Evolutionary conservation across 2,888 invertebrate genomes (phyloP).

Genomic region (Amiota communis): DNA sequence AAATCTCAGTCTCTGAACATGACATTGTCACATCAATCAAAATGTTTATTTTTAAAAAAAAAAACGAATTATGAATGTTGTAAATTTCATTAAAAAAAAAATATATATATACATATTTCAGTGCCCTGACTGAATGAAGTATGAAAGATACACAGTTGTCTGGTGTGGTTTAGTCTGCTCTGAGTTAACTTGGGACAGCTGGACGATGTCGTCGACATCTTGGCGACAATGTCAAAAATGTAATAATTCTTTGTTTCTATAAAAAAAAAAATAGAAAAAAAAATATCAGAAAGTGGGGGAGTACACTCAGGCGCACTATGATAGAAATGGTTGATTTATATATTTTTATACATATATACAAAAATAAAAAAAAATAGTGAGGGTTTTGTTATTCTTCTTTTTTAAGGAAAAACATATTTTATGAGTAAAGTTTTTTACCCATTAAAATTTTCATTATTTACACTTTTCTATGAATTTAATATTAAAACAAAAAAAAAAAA

Average conservation of each 20-base stretch:
- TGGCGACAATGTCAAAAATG: conserved; percentile 29
- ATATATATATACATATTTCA: conserved; percentile 20
- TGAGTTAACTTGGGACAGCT: conserved; percentile 27
- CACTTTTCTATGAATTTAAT: too few species aligned
- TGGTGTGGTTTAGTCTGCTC: conserved; percentile 10
- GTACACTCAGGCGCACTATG: neutral
- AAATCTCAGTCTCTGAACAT: conserved; percentile 14
- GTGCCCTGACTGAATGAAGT: conserved; percentile 24
- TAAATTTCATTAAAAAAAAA: conserved; percentile 38
- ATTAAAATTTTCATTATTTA: too few species aligned
- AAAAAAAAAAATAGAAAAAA: conserved; percentile 10
- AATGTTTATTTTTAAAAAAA: conserved; percentile 16
- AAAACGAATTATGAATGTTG: conserved; percentile 33
- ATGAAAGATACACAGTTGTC: neutral
- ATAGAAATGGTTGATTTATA: too few species aligned
- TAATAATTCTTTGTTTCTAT: conserved; percentile 26
- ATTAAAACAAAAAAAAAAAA: too few species aligned
- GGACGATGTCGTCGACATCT: conserved; percentile 11
- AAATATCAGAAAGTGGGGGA: neutral
- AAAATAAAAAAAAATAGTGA: too few species aligned
- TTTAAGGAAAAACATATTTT: too few species aligned
- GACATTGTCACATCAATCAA: conserved; percentile 54
- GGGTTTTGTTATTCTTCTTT: too few species aligned
- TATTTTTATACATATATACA: too few species aligned
- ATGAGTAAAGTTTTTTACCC: too few species aligned